Percentiles rank a stretch among this genome's conserved stretches.
phyloP scores from a whole-genome alignment of 2,113 vertebrate genomes.

The Pampusana beccarii region DNA sequence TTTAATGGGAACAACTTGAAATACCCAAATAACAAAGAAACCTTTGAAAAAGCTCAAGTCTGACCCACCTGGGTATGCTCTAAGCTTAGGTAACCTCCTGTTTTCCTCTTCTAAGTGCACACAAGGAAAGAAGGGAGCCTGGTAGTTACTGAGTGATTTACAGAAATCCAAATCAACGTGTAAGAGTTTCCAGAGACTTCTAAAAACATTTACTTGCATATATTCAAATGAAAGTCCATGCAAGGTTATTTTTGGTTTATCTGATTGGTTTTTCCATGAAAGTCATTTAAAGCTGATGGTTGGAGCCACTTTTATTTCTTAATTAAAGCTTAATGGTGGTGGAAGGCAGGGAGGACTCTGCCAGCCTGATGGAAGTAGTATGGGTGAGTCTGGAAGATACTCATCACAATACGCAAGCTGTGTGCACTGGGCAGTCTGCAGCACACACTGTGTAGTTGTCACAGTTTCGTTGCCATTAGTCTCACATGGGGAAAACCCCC shows the following conservation, averaged over 20 bases:
- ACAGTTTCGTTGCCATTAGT: background rate
- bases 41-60: background rate
- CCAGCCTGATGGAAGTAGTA: background rate
- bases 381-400: background rate
- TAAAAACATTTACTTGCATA: background rate
- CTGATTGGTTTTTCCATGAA: background rate
- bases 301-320: background rate
- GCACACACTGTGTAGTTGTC: background rate
- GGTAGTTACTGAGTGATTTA: background rate
- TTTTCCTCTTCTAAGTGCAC: background rate
- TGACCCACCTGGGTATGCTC: background rate
- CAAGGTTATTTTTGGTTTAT: background rate
- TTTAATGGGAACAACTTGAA: background rate
- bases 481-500: background rate
- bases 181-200: background rate
- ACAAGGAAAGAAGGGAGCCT: background rate
- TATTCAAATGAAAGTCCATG: background rate
- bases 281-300: background rate
- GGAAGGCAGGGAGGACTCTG: background rate
- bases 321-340: background rate
- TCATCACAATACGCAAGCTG: background rate
- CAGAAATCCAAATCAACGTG: background rate
- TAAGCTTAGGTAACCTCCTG: background rate
- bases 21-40: background rate
- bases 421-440: fast-evolving